Conservation (phyloP, 1,140 invertebrate genomes). For the Metopolophium dirhodum region DNA sequence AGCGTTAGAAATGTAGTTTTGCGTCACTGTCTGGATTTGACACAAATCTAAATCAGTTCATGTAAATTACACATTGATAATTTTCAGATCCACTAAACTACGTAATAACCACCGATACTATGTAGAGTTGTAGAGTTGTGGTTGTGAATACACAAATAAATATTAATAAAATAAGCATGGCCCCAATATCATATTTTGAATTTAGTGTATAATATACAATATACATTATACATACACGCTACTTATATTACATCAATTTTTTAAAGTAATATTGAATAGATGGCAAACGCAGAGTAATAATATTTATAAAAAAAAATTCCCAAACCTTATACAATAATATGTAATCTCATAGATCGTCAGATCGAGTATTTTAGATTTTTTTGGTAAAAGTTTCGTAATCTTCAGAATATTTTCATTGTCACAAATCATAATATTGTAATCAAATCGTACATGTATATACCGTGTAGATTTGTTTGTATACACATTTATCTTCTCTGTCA, state of each 20-base stretch:
- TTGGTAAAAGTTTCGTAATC: background rate
- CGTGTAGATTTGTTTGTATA: background rate
- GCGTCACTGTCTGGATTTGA: background rate
- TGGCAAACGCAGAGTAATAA: background rate
- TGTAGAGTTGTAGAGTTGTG: background rate
- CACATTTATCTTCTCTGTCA: background rate
- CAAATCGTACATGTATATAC: background rate
- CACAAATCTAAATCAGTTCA: background rate
- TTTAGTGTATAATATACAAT: too few relatives aligned
- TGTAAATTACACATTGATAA: background rate
- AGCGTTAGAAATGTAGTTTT: background rate
- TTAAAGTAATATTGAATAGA: background rate
- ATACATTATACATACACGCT: too few relatives aligned
- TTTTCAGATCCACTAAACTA: background rate
- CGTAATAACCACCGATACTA: background rate
- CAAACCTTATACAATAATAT: background rate
- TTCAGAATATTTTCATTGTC: background rate
- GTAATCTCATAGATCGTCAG: background rate
- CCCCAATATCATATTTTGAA: too few relatives aligned
- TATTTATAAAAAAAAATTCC: background rate
- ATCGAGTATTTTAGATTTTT: background rate
- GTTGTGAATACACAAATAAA: background rate
- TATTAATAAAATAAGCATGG: too few relatives aligned
- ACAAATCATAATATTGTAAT: background rate
- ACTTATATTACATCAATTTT: too few relatives aligned